Conservation (phyloP, 2,113 vertebrate species). For the Ursus arctos region DNA sequence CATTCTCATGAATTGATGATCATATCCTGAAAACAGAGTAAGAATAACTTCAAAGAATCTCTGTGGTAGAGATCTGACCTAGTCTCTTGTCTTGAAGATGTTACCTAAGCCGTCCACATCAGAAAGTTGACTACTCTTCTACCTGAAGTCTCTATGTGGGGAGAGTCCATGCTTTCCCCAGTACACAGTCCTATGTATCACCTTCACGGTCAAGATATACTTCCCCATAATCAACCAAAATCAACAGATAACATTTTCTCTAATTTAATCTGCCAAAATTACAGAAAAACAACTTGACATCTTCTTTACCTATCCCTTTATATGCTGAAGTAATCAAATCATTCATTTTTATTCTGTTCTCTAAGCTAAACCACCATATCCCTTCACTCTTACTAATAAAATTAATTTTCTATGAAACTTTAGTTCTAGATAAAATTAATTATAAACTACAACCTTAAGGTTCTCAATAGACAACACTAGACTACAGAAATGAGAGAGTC, state of each 20-base stretch:
- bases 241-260: constrained; percentile 37
- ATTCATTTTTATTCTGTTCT: constrained; percentile 24
- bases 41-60: constrained; percentile 32
- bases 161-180: not conserved
- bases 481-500: constrained; percentile 42
- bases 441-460: constrained; percentile 58
- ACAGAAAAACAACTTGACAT: constrained; percentile 13
- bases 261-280: constrained; percentile 13
- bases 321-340: not conserved
- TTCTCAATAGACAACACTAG: constrained; percentile 20
- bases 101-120: not conserved
- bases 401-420: constrained; percentile 12
- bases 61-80: not conserved
- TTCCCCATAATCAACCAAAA: constrained; percentile 53
- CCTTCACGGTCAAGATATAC: not conserved
- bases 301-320: not conserved
- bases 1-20: constrained; percentile 28
- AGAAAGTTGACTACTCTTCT: not conserved
- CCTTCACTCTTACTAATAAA: constrained; percentile 12
- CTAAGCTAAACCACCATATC: constrained; percentile 36
- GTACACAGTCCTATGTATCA: not conserved
- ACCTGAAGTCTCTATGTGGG: not conserved
- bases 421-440: constrained; percentile 53
- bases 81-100: not conserved
- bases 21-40: constrained; percentile 15